Conservation (phyloP, 30 jellyfish, hydroid and myxozoan species). For the Pelagia noctiluca region DNA sequence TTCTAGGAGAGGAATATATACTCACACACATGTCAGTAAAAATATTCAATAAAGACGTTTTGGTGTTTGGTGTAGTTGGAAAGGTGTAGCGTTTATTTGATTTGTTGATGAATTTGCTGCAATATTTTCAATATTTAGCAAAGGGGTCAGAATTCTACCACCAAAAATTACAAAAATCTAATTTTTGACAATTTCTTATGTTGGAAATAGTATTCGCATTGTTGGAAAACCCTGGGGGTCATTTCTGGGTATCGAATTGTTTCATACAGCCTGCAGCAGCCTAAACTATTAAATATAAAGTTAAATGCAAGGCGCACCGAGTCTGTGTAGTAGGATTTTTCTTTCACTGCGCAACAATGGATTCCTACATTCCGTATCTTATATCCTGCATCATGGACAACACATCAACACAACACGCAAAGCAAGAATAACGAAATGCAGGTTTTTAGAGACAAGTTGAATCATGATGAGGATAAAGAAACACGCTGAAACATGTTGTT, state of each 20-base stretch:
- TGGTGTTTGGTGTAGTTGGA: too few species aligned
- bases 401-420: background rate
- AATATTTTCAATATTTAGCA: too few species aligned
- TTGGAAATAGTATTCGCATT: background rate
- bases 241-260: background rate
- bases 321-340: constrained; percentile 43
- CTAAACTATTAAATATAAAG: background rate
- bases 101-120: too few species aligned
- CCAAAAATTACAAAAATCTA: background rate
- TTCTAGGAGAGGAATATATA: constrained; percentile 1
- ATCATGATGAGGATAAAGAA: constrained; percentile 35
- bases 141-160: too few species aligned
- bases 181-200: background rate
- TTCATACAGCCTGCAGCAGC: background rate
- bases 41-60: background rate
- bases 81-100: too few species aligned
- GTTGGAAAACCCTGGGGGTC: background rate
- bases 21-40: background rate
- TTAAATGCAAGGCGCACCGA: constrained; percentile 22
- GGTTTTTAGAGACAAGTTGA: constrained; percentile 36
- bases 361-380: background rate
- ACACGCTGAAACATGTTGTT: constrained; percentile 24
- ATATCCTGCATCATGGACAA: background rate
- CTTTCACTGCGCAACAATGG: constrained; percentile 1
- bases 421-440: constrained; percentile 4